phyloP scores from a whole-genome alignment of 2,888 invertebrate genomes.

The Agrotis exclamationis region DNA sequence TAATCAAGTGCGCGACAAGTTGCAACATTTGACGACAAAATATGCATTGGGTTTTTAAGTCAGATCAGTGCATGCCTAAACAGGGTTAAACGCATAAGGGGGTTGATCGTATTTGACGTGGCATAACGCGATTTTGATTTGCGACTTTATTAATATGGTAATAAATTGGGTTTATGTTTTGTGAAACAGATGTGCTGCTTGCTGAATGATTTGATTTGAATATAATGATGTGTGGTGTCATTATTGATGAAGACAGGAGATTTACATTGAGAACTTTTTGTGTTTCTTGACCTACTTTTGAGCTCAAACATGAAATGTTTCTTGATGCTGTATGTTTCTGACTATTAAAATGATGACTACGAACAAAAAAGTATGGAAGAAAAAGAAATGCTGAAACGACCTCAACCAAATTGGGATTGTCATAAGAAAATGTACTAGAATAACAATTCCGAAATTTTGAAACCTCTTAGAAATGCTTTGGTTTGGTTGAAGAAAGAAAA shows the following conservation, averaged over 20 bases:
- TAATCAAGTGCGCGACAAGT: constrained; percentile 65
- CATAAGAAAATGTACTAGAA: not conserved
- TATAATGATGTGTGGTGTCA: constrained; percentile 30
- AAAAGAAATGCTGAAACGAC: not conserved
- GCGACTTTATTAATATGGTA: constrained; percentile 71
- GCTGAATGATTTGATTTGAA: constrained; percentile 42
- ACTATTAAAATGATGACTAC: not conserved
- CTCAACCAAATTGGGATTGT: not conserved
- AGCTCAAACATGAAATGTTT: not conserved
- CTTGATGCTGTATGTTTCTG: not conserved
- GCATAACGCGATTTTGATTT: constrained; percentile 69
- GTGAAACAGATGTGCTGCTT: constrained; percentile 57
- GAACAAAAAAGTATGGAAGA: not conserved
- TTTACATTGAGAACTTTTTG: not conserved
- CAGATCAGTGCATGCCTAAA: constrained; percentile 66
- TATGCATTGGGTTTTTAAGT: constrained; percentile 73
- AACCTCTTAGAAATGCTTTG: not conserved
- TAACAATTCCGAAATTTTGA: no score
- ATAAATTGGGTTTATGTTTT: constrained; percentile 58
- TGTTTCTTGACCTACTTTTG: no score
- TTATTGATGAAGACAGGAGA: not conserved
- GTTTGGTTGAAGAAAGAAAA: not conserved
- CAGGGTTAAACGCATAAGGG: constrained; percentile 70
- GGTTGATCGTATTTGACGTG: constrained; percentile 62
- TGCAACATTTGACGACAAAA: constrained; percentile 68